These are phyloP conservation scores for Drosophila algonquin DNA, from an alignment of 2,888 invertebrate genomes.

Conservation along the genomic window DNA sequence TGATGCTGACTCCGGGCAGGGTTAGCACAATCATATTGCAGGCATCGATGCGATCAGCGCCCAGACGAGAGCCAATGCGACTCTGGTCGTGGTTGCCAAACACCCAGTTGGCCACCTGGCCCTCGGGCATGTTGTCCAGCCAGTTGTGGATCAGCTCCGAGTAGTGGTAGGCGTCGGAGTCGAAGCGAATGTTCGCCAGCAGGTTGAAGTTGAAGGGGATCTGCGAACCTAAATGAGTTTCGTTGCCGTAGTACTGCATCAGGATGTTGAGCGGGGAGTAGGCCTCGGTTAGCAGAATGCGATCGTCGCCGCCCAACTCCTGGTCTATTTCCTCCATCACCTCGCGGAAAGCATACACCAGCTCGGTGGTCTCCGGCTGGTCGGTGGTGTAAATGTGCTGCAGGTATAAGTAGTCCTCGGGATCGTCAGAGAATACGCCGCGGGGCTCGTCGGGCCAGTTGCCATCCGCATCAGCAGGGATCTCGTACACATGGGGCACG, in stretches of 20 bases:
- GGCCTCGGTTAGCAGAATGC: slow-evolving; percentile 87
- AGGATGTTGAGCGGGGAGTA: slow-evolving; percentile 86
- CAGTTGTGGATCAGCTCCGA: slow-evolving; percentile 85
- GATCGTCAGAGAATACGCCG: slow-evolving; percentile 83
- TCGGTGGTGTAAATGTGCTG: slow-evolving; percentile 87
- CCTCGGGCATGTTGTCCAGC: slow-evolving; percentile 86
- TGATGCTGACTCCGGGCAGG: slow-evolving; percentile 92
- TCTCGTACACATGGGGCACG: slow-evolving; percentile 84
- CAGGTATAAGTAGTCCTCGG: slow-evolving; percentile 85
- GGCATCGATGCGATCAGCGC: slow-evolving; percentile 88
- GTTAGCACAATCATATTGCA: slow-evolving; percentile 91
- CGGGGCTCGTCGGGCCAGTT: slow-evolving; percentile 85
- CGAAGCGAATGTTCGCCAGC: slow-evolving; percentile 85
- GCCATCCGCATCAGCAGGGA: slow-evolving; percentile 70
- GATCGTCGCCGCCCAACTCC: slow-evolving; percentile 79
- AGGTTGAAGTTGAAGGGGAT: slow-evolving; percentile 89
- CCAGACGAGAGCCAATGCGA: slow-evolving; percentile 88
- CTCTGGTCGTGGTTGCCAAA: slow-evolving; percentile 91
- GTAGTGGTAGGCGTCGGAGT: slow-evolving; percentile 85
- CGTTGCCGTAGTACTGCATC: slow-evolving; percentile 87
- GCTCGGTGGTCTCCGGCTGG: slow-evolving; percentile 86
- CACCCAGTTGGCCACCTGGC: slow-evolving; percentile 88
- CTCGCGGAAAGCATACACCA: slow-evolving; percentile 86
- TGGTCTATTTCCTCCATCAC: slow-evolving; percentile 85
- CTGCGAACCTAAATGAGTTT: slow-evolving; percentile 84